Evolutionary conservation across 2,888 invertebrate species (phyloP), one percentile per base, ranked within the genome.

Genomic region (Amiota minor): DNA sequence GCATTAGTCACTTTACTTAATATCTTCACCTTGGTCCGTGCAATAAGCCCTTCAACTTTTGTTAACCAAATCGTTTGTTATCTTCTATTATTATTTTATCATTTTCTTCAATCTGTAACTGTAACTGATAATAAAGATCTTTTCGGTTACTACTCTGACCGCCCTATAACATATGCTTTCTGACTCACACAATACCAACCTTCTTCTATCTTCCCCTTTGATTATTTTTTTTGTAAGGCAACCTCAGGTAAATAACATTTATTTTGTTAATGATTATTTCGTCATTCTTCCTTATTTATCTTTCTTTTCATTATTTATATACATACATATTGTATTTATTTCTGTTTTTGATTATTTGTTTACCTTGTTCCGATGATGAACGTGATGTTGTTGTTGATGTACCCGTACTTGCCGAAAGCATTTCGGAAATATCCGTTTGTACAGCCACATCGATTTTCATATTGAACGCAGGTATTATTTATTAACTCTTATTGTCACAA

Each of bases 391-490:
- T 80, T 72, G 81, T 74, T 65, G 80, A 80, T 72, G 81, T 74
- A 73, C 87, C 85, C 46, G 86, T 82, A 76, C 81, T 83, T 74
- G 82, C 78, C 50, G 85, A 86, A 56, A 88, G 82, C 83, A 88
- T 85, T 76, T 88, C 89, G 50, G 81, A 85, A 74, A 89, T 80
- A 79, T 89, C 89, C 73, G 90, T 90, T 82, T 90, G 90, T 16
- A 89, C 88, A 74, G 88, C 90, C 74, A 89, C 87, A 81, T 85
- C 82, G 72, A 84, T 75, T 83, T 87, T 88, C 77, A 82, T 85
- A 45, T 14, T 74, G 35, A 35, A 35, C 6, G 35, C 35, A 35
- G 35, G 35, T 23, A 1, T 1, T 18, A 35, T 16, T 20, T 76
- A 61, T 49, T 61, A 68, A 65, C n/a, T 68, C 11, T 14, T 16